phyloP scores from a whole-genome alignment of 2,888 invertebrate species.

The Hofmannophila pseudospretella region DNA sequence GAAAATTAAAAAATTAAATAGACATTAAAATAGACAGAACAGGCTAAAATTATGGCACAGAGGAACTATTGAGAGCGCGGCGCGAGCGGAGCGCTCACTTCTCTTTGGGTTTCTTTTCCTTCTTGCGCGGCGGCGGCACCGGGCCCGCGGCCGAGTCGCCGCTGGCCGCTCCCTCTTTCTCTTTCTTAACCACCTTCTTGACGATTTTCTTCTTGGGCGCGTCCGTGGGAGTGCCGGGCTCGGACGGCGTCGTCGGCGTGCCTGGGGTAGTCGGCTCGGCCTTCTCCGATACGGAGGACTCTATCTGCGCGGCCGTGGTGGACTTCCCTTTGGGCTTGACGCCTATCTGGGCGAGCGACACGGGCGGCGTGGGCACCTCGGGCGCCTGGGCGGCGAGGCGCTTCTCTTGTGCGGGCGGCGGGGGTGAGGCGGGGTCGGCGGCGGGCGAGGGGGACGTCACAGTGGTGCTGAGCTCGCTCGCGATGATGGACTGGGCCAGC shows the following conservation, averaged over 20 bases:
- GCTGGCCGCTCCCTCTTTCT: conserved; percentile 38
- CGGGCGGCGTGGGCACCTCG: conserved; percentile 70
- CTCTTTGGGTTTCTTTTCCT: conserved; percentile 76
- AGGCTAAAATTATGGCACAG: conserved; percentile 70
- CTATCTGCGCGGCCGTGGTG: conserved; percentile 58
- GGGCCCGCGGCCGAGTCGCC: conserved; percentile 52
- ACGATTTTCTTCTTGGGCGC: conserved; percentile 59
- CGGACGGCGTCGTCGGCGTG: conserved; percentile 18
- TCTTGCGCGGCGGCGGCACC: conserved; percentile 75
- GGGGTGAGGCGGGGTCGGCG: conserved; percentile 28
- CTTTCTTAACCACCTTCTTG: conserved; percentile 74
- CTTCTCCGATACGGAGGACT: conserved; percentile 52
- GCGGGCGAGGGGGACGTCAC: conserved; percentile 46
- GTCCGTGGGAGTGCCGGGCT: conserved; percentile 26
- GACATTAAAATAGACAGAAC: conserved; percentile 47
- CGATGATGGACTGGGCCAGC: conserved; percentile 69
- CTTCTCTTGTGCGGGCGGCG: conserved; percentile 28
- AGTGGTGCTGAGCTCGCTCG: conserved; percentile 58
- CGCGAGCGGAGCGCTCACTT: conserved; percentile 55
- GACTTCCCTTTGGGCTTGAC: conserved; percentile 57
- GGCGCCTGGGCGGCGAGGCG: conserved; percentile 53
- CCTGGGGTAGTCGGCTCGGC: conserved; percentile 15
- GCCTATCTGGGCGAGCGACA: conserved; percentile 73
- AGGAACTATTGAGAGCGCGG: conserved; percentile 56
- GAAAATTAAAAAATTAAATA: conserved; percentile 62